Conservation (phyloP, 2,888 invertebrate genomes). For the Boloria euphrosyne region DNA sequence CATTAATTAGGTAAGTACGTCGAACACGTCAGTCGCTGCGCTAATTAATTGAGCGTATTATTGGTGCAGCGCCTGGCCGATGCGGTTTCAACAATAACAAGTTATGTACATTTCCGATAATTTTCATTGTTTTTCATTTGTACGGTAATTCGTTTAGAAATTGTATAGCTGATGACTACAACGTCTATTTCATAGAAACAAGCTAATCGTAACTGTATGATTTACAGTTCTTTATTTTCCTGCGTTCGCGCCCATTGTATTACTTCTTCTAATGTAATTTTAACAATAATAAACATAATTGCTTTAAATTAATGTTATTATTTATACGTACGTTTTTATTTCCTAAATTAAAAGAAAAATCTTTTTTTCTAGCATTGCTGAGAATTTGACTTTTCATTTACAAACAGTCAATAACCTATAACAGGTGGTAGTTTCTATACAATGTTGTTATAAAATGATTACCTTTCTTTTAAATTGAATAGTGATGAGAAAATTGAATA, state of each 20-base stretch:
- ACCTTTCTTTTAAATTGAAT: too few species aligned
- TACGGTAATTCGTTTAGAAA: slow-evolving; percentile 21
- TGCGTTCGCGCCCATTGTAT: background rate
- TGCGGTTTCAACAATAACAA: slow-evolving; percentile 52
- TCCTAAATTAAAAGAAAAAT: too few species aligned
- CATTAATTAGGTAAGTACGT: slow-evolving; percentile 77
- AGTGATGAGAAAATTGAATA: too few species aligned
- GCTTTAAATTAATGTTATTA: too few species aligned
- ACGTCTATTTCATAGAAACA: slow-evolving; percentile 15
- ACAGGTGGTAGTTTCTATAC: too few species aligned
- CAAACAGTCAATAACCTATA: too few species aligned
- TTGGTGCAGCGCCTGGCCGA: slow-evolving; percentile 64
- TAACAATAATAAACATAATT: background rate
- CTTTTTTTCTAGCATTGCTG: too few species aligned
- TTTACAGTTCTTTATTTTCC: background rate
- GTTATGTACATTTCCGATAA: slow-evolving; percentile 27
- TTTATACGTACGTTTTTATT: too few species aligned
- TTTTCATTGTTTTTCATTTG: slow-evolving; percentile 21
- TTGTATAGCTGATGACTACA: slow-evolving; percentile 19
- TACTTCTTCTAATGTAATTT: background rate
- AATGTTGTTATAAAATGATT: too few species aligned
- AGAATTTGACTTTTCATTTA: too few species aligned
- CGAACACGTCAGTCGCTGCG: slow-evolving; percentile 61
- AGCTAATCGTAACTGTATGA: slow-evolving; percentile 4
- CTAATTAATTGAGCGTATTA: slow-evolving; percentile 78